Conservation (phyloP, 1,140 invertebrate genomes). For the Drosophila sturtevanti region DNA sequence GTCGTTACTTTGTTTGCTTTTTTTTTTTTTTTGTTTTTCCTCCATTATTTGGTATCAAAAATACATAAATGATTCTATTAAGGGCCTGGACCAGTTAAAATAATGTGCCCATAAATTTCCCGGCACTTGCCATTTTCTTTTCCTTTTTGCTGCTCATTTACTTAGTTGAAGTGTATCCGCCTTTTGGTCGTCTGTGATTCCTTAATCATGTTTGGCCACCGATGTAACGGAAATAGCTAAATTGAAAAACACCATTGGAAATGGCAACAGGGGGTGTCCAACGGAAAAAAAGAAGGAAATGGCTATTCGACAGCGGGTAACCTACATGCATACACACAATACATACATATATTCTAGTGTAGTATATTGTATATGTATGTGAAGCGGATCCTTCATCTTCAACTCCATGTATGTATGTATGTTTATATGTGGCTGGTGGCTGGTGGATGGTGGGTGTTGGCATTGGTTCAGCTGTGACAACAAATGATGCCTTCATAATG, state of each 20-base stretch:
- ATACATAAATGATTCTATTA: slow-evolving; percentile 62
- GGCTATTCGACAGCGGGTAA: slow-evolving; percentile 21
- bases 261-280: slow-evolving; percentile 18
- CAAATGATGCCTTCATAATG: slow-evolving; percentile 46
- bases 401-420: background rate
- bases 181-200: slow-evolving; percentile 61
- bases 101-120: slow-evolving; percentile 69
- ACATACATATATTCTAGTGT: background rate
- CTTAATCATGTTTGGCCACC: slow-evolving; percentile 72
- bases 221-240: slow-evolving; percentile 66
- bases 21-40: slow-evolving; percentile 49
- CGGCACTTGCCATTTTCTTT: slow-evolving; percentile 34
- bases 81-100: slow-evolving; percentile 26
- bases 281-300: slow-evolving; percentile 22
- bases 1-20: background rate
- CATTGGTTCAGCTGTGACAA: slow-evolving; percentile 29
- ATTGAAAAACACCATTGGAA: slow-evolving; percentile 73
- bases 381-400: background rate
- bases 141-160: slow-evolving; percentile 37
- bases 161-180: slow-evolving; percentile 55
- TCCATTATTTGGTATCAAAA: slow-evolving; percentile 31
- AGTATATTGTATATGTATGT: background rate
- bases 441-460: background rate
- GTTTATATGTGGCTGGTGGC: background rate
- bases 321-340: background rate